These are phyloP conservation scores for Parasteatoda tepidariorum DNA, from an alignment of 1,140 invertebrate genomes.

Conservation along the genomic window DNA sequence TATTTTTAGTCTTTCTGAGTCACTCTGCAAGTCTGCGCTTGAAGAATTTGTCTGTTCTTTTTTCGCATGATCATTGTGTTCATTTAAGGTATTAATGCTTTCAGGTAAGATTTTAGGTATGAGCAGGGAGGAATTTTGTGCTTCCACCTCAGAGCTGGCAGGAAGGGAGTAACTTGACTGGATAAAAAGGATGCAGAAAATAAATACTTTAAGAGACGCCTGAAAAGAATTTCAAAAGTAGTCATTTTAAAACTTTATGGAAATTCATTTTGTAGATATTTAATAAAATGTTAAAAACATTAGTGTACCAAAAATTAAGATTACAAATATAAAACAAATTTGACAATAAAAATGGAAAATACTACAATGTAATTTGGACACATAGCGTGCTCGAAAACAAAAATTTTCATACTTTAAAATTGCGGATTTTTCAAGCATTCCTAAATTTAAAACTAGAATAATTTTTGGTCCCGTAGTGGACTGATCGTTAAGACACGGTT, in stretches of 20 bases:
- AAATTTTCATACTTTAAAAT: too few species aligned
- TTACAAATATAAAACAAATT: too few species aligned
- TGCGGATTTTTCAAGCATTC: too few species aligned
- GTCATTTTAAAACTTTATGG: neutral
- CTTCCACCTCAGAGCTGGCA: neutral
- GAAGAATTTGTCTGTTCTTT: neutral
- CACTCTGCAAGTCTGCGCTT: neutral
- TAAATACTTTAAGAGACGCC: neutral
- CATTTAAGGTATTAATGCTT: too few species aligned
- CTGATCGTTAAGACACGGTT: too few species aligned
- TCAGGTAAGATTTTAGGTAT: too few species aligned
- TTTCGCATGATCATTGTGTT: neutral
- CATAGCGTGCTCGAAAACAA: too few species aligned
- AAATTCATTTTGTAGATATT: neutral
- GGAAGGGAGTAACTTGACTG: neutral
- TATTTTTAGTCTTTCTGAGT: neutral
- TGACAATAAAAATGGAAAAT: neutral
- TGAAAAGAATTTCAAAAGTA: neutral
- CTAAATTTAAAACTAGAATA: neutral
- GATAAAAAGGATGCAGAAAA: neutral
- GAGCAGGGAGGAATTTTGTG: too few species aligned
- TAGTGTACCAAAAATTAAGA: too few species aligned
- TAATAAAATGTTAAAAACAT: too few species aligned
- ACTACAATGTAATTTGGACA: neutral
- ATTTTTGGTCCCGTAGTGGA: neutral